These are phyloP conservation scores for Aphodius granarius DNA, from an alignment of 2,888 invertebrate genomes.

Conservation along the genomic window DNA sequence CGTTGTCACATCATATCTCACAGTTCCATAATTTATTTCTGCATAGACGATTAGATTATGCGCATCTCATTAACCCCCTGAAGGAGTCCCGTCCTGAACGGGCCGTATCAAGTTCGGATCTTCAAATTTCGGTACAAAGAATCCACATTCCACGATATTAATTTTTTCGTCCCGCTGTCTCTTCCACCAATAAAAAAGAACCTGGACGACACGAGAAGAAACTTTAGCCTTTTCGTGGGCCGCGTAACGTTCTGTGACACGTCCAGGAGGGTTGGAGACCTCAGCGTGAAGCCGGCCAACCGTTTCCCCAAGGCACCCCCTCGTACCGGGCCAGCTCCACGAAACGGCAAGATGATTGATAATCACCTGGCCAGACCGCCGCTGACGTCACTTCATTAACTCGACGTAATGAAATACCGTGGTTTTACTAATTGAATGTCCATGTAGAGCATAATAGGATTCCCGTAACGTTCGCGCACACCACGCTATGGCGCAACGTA, in stretches of 20 bases:
- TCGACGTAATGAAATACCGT: slow-evolving; percentile 53
- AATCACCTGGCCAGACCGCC: slow-evolving; percentile 50
- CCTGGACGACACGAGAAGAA: not conserved
- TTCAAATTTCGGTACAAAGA: not conserved
- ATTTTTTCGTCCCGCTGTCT: not conserved
- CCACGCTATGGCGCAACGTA: not conserved
- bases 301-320: slow-evolving; percentile 10
- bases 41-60: not conserved
- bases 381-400: slow-evolving; percentile 55
- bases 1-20: not conserved
- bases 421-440: slow-evolving; percentile 55
- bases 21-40: not conserved
- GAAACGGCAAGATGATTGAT: slow-evolving; percentile 47
- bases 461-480: slow-evolving; percentile 44
- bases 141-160: not conserved
- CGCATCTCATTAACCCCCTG: not conserved
- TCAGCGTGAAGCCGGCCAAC: slow-evolving; percentile 26
- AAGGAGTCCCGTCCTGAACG: not conserved
- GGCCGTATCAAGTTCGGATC: not conserved
- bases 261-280: slow-evolving; percentile 11
- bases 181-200: not conserved
- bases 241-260: not conserved
- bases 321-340: not conserved
- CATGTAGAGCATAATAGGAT: slow-evolving; percentile 54
- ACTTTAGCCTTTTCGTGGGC: not conserved